These are phyloP conservation scores for Neodiprion pinetum DNA, from an alignment of 1,140 invertebrate species.

Conservation along the genomic window DNA sequence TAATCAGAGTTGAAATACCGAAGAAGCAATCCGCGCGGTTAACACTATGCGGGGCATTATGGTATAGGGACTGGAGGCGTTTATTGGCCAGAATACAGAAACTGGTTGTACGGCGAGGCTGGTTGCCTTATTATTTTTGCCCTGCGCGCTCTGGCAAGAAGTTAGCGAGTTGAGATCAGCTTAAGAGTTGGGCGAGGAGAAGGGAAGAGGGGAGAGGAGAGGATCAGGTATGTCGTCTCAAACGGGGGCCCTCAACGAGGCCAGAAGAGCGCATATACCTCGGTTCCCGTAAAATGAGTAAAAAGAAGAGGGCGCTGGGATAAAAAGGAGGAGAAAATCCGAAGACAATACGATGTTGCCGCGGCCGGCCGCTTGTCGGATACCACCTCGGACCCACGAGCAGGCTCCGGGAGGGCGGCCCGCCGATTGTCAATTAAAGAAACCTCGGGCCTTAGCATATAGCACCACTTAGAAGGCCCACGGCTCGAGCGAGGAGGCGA, in stretches of 20 bases:
- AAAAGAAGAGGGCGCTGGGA: neutral
- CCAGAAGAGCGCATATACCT: neutral
- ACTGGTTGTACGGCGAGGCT: neutral
- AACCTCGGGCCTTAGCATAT: slow-evolving; percentile 46
- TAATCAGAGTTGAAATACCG: neutral
- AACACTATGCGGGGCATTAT: neutral
- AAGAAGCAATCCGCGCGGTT: neutral
- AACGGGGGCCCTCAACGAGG: neutral
- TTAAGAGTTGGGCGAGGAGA: neutral
- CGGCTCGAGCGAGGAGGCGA: neutral
- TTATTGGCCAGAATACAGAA: neutral
- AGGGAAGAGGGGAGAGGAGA: slow-evolving; percentile 8
- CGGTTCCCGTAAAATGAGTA: too few species aligned
- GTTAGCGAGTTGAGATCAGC: neutral
- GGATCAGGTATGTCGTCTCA: neutral
- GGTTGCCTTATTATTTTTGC: neutral
- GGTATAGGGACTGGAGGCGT: neutral
- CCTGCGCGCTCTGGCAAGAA: neutral
- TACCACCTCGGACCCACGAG: slow-evolving; percentile 44
- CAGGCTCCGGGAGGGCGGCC: slow-evolving; percentile 18
- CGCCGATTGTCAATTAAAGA: slow-evolving; percentile 52
- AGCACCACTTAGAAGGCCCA: slow-evolving; percentile 31
- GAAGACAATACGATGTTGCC: slow-evolving; percentile 55
- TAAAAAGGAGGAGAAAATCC: slow-evolving; percentile 24
- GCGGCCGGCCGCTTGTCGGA: slow-evolving; percentile 41